Conservation (phyloP, 2,113 vertebrate species). For the Gasterosteus aculeatus region DNA sequence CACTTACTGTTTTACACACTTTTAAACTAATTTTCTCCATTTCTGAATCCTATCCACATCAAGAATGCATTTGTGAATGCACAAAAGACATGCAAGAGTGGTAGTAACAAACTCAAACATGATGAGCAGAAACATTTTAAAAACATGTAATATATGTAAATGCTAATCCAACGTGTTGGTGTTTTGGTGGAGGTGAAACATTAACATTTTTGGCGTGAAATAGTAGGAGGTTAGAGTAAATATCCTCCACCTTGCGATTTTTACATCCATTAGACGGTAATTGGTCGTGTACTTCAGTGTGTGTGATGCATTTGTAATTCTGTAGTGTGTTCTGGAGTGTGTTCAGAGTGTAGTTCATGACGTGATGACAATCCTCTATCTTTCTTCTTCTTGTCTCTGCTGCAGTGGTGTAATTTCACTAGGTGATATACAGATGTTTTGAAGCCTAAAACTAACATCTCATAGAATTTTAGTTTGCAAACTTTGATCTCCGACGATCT, state of each 20-base stretch:
- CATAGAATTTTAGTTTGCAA: neutral
- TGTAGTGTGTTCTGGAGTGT: neutral
- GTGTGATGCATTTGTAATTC: neutral
- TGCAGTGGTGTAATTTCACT: neutral
- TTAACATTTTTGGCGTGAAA: slow-evolving; percentile 4
- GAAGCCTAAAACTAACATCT: neutral
- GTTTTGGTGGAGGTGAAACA: slow-evolving; percentile 4
- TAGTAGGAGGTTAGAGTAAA: neutral
- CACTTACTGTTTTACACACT: slow-evolving; percentile 5
- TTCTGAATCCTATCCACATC: neutral
- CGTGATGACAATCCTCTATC: neutral
- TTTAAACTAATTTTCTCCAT: slow-evolving; percentile 6
- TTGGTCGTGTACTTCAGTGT: neutral
- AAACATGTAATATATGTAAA: slow-evolving; percentile 10
- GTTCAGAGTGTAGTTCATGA: neutral
- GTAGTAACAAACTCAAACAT: neutral
- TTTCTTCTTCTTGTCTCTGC: neutral
- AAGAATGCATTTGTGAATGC: neutral
- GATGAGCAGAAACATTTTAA: slow-evolving; percentile 8
- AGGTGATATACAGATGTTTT: neutral
- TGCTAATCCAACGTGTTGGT: neutral
- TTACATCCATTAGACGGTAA: slow-evolving; percentile 4
- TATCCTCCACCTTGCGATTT: slow-evolving; percentile 7
- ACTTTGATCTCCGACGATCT: neutral
- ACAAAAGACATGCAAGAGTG: slow-evolving; percentile 1